Conservation (phyloP, 2,888 invertebrate genomes). For the Amphipoea lucens region DNA sequence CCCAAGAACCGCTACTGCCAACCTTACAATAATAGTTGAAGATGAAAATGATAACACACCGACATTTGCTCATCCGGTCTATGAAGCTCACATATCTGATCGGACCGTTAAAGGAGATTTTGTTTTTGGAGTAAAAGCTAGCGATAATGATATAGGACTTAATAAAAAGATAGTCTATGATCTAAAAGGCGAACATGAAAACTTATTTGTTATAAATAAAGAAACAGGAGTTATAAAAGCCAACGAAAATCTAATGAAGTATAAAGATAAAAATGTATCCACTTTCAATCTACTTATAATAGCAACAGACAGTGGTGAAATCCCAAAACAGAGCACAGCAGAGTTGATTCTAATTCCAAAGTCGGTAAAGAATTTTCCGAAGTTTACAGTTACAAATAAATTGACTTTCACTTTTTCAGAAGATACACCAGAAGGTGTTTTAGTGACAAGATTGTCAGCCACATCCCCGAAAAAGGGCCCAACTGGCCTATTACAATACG, state of each 20-base stretch:
- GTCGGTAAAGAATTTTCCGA: constrained; percentile 94
- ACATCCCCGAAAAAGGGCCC: constrained; percentile 94
- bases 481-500: constrained; percentile 93
- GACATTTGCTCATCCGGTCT: constrained; percentile 93
- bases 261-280: constrained; percentile 88
- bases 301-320: constrained; percentile 94
- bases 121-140: constrained; percentile 97
- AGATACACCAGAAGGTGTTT: constrained; percentile 94
- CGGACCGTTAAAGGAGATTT: constrained; percentile 95
- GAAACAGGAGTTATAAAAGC: constrained; percentile 97
- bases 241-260: constrained; percentile 91
- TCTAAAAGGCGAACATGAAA: constrained; percentile 94
- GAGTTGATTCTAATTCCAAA: constrained; percentile 94
- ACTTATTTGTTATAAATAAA: constrained; percentile 94
- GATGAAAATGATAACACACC: constrained; percentile 97
- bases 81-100: constrained; percentile 95
- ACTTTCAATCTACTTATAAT: constrained; percentile 93
- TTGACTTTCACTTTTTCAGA: constrained; percentile 95
- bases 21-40: constrained; percentile 94
- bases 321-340: constrained; percentile 93
- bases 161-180: constrained; percentile 96
- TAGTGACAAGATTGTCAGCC: constrained; percentile 94
- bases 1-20: constrained; percentile 95
- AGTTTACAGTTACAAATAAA: constrained; percentile 92
- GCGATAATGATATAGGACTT: constrained; percentile 94